Conservation (phyloP, 2,797 vertebrate species). For the Taeniopygia guttata region DNA sequence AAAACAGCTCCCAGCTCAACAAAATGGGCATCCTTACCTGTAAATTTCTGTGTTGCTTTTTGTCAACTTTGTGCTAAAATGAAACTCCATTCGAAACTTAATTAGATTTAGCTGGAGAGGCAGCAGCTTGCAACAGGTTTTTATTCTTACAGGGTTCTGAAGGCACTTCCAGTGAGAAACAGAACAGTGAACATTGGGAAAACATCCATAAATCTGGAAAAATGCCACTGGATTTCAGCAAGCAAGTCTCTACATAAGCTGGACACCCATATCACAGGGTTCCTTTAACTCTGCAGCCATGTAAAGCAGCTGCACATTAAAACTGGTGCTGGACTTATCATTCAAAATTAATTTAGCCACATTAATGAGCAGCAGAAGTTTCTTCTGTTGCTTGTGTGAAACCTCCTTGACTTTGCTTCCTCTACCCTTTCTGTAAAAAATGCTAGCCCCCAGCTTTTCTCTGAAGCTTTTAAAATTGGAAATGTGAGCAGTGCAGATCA, state of each 20-base stretch:
- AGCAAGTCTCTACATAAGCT: neutral
- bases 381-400: neutral
- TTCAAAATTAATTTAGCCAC: neutral
- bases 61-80: neutral
- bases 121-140: constrained; percentile 6
- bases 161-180: constrained; percentile 36
- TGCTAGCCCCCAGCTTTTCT: neutral
- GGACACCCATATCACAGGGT: neutral
- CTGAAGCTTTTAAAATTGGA: neutral
- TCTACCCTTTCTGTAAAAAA: neutral
- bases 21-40: neutral
- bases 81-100: neutral
- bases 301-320: neutral
- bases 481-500: neutral
- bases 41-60: neutral
- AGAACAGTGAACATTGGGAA: neutral
- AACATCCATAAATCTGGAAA: neutral
- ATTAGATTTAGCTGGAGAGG: constrained; percentile 29
- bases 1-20: neutral
- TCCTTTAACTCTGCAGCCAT: neutral
- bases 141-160: constrained; percentile 42
- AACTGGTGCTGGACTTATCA: neutral
- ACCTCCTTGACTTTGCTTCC: neutral
- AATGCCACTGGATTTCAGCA: neutral
- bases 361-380: neutral